A percentile compares a stretch with the other conserved stretches of the same genome.
These are phyloP conservation scores for Epirrhoe tristata DNA, from an alignment of 2,888 invertebrate genomes.

Conservation along the genomic window DNA sequence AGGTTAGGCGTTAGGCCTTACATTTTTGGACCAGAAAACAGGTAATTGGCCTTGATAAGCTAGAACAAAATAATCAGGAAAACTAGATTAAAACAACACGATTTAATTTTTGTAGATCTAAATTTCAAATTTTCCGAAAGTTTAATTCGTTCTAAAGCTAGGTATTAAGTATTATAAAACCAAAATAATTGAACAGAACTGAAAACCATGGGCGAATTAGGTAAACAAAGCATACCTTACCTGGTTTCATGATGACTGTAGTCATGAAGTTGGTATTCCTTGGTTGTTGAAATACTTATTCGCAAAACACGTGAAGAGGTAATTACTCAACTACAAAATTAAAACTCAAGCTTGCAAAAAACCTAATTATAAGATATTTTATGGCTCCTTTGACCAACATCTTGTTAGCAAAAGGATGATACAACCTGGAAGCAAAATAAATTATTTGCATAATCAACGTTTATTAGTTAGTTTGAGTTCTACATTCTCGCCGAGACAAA, in stretches of 20 bases:
- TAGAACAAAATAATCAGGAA: too few species aligned
- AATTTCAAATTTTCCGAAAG: too few species aligned
- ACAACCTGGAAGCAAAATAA: conserved; percentile 13
- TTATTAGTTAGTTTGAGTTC: conserved; percentile 2
- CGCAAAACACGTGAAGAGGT: neutral
- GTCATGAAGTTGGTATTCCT: neutral
- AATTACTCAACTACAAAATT: conserved; percentile 11
- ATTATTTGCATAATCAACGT: conserved; percentile 18
- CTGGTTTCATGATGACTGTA: neutral
- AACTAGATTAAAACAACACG: neutral
- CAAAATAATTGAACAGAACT: too few species aligned
- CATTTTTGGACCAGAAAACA: conserved; percentile 1
- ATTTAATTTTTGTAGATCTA: too few species aligned
- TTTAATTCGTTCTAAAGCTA: too few species aligned
- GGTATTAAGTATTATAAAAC: too few species aligned
- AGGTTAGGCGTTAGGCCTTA: conserved; percentile 18
- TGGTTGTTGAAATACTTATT: neutral
- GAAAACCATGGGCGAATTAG: too few species aligned
- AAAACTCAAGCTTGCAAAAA: conserved; percentile 23
- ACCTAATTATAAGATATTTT: neutral
- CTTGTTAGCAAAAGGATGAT: conserved; percentile 17
- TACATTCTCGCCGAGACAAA: too few species aligned
- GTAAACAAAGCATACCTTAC: neutral
- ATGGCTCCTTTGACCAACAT: conserved; percentile 22
- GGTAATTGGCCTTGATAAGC: neutral